Evolutionary conservation across 2,888 invertebrate species (phyloP).

Genomic region (Andrena dorsata): DNA sequence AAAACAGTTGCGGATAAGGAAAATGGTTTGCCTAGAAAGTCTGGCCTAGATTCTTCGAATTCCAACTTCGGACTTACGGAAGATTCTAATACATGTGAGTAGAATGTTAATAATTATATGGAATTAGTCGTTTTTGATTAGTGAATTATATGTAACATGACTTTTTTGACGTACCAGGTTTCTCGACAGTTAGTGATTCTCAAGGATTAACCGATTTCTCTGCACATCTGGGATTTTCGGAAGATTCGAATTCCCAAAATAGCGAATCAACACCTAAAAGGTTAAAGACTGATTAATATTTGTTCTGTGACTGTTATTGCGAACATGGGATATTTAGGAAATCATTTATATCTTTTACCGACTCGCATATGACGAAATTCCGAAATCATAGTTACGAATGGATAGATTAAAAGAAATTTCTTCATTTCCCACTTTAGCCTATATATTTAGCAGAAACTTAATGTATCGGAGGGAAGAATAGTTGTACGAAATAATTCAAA

Average conservation of each 20-base stretch:
- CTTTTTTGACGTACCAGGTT: slow-evolving; percentile 87
- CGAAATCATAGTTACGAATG: slow-evolving; percentile 41
- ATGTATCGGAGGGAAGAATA: slow-evolving; percentile 32
- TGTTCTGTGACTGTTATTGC: slow-evolving; percentile 39
- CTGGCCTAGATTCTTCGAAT: slow-evolving; percentile 90
- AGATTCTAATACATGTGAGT: slow-evolving; percentile 96
- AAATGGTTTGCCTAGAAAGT: slow-evolving; percentile 90
- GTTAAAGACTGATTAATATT: slow-evolving; percentile 90
- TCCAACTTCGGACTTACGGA: slow-evolving; percentile 95
- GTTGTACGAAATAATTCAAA: slow-evolving; percentile 39
- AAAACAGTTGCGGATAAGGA: slow-evolving; percentile 92
- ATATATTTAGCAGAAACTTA: slow-evolving; percentile 46
- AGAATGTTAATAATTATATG: slow-evolving; percentile 52
- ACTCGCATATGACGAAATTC: slow-evolving; percentile 51
- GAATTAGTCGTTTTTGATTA: neutral
- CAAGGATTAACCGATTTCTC: slow-evolving; percentile 95
- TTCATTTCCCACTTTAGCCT: slow-evolving; percentile 45
- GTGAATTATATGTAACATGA: slow-evolving; percentile 21
- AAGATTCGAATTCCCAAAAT: slow-evolving; percentile 96
- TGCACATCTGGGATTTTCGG: slow-evolving; percentile 94
- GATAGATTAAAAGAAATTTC: slow-evolving; percentile 25
- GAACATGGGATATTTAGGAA: slow-evolving; percentile 59
- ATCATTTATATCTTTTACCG: slow-evolving; percentile 54
- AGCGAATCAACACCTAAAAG: slow-evolving; percentile 93
- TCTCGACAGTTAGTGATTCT: slow-evolving; percentile 95